Conservation (phyloP, 1,140 invertebrate species). For the Bombus consobrinus region DNA sequence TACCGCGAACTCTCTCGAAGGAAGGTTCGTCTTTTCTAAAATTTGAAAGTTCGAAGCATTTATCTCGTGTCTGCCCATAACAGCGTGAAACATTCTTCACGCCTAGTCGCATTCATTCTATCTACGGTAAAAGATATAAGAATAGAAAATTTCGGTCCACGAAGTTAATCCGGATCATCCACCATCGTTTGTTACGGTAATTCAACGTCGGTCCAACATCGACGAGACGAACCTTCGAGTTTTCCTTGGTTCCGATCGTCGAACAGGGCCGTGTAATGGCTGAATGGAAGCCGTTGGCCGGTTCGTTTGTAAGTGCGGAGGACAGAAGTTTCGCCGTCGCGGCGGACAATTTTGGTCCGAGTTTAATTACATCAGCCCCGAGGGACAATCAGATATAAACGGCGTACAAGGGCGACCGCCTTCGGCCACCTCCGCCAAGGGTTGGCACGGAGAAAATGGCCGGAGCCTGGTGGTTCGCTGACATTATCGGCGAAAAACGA, state of each 20-base stretch:
- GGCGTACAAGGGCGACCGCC: conserved; percentile 62
- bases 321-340: conserved; percentile 66
- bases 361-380: conserved; percentile 74
- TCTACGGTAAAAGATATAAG: background rate
- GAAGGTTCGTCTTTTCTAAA: too few species aligned
- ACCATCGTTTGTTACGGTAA: background rate
- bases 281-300: conserved; percentile 50
- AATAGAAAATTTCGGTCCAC: background rate
- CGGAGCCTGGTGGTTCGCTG: conserved; percentile 37
- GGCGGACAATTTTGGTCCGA: conserved; percentile 73
- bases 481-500: conserved; percentile 67
- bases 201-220: background rate
- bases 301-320: conserved; percentile 39
- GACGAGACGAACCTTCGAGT: too few species aligned
- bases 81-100: too few species aligned
- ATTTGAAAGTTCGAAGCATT: background rate
- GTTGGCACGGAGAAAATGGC: conserved; percentile 64
- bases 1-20: too few species aligned
- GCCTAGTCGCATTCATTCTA: background rate
- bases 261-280: conserved; percentile 56
- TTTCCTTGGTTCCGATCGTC: background rate
- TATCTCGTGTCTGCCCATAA: background rate
- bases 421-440: conserved; percentile 64
- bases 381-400: conserved; percentile 75
- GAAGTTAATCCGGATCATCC: background rate